Percentiles rank a stretch among this genome's conserved stretches.
phyloP scores from a whole-genome alignment of 2,113 vertebrate species.

The Limanda limanda region DNA sequence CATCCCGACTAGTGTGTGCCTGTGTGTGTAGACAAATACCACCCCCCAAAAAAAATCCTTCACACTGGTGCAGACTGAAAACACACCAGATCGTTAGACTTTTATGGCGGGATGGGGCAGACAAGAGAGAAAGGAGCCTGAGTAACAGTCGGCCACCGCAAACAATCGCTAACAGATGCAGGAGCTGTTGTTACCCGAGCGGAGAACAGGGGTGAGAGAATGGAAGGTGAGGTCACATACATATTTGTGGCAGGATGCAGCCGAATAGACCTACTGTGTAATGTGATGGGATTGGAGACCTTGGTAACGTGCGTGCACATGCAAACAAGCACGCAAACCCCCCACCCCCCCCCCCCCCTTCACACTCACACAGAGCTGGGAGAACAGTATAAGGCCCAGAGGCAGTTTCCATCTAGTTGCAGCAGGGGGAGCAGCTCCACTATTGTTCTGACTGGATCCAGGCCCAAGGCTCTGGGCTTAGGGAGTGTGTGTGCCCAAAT shows the following conservation, averaged over 20 bases:
- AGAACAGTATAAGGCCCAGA: slow-evolving; percentile 37
- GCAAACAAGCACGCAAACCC: slow-evolving; percentile 23
- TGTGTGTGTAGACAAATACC: neutral
- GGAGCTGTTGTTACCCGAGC: slow-evolving; percentile 41
- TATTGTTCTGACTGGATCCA: slow-evolving; percentile 84
- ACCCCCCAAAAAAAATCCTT: neutral
- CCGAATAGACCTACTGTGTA: slow-evolving; percentile 55
- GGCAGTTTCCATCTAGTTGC: slow-evolving; percentile 84
- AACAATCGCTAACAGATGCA: slow-evolving; percentile 71
- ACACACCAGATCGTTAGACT: slow-evolving; percentile 53
- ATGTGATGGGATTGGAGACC: slow-evolving; percentile 34
- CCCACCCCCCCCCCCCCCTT: neutral
- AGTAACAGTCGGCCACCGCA: slow-evolving; percentile 55
- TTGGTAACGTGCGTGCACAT: slow-evolving; percentile 28
- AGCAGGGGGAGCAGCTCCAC: slow-evolving; percentile 96
- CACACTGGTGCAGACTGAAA: slow-evolving; percentile 2
- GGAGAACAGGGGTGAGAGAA: slow-evolving; percentile 52
- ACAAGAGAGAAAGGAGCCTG: slow-evolving; percentile 47
- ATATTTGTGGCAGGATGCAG: slow-evolving; percentile 69
- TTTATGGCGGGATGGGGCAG: slow-evolving; percentile 62
- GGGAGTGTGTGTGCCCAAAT: slow-evolving; percentile 4
- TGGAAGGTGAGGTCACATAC: slow-evolving; percentile 70
- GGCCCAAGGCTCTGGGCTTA: slow-evolving; percentile 46
- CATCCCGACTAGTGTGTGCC: neutral
- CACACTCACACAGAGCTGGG: slow-evolving; percentile 24